These are phyloP conservation scores for Amblyopsis rosae DNA, from an alignment of 2,113 vertebrate genomes.

Conservation along the genomic window DNA sequence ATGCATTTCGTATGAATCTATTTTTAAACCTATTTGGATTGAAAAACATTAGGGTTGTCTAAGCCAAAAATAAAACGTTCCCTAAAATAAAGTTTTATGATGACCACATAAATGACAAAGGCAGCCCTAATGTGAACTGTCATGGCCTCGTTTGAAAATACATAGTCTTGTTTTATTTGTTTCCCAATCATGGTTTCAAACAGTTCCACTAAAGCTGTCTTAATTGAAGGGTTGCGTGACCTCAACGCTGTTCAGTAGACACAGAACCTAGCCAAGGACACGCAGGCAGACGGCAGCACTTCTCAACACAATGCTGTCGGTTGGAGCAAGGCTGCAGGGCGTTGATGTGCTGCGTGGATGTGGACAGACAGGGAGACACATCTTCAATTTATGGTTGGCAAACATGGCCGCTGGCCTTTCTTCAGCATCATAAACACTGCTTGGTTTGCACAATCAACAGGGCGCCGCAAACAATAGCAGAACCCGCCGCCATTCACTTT, in stretches of 20 bases:
- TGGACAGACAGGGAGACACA: slow-evolving; percentile 63
- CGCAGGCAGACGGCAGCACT: slow-evolving; percentile 55
- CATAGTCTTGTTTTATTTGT: slow-evolving; percentile 71
- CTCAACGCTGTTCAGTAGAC: slow-evolving; percentile 64
- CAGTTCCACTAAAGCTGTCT: slow-evolving; percentile 64
- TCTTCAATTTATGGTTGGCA: slow-evolving; percentile 69
- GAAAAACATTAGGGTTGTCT: slow-evolving; percentile 2
- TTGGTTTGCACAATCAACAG: slow-evolving; percentile 65
- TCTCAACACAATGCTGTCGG: slow-evolving; percentile 66
- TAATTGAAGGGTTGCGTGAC: slow-evolving; percentile 72
- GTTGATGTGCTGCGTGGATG: slow-evolving; percentile 45
- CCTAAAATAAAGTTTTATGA: slow-evolving; percentile 36
- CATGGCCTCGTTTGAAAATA: slow-evolving; percentile 56
- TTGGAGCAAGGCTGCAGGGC: slow-evolving; percentile 48
- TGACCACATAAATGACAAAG: slow-evolving; percentile 31
- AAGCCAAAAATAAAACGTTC: slow-evolving; percentile 16
- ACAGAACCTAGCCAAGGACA: slow-evolving; percentile 70
- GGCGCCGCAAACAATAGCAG: slow-evolving; percentile 64
- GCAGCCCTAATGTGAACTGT: slow-evolving; percentile 45
- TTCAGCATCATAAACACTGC: slow-evolving; percentile 39
- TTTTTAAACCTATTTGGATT: background rate
- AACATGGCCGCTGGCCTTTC: slow-evolving; percentile 45
- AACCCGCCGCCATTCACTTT: slow-evolving; percentile 66
- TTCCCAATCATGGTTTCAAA: slow-evolving; percentile 67
- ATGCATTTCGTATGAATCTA: background rate